Evolutionary conservation across 2,888 invertebrate genomes (phyloP), one percentile per base, ranked within the genome.

Genomic region (Lasioglossum marginatum): DNA sequence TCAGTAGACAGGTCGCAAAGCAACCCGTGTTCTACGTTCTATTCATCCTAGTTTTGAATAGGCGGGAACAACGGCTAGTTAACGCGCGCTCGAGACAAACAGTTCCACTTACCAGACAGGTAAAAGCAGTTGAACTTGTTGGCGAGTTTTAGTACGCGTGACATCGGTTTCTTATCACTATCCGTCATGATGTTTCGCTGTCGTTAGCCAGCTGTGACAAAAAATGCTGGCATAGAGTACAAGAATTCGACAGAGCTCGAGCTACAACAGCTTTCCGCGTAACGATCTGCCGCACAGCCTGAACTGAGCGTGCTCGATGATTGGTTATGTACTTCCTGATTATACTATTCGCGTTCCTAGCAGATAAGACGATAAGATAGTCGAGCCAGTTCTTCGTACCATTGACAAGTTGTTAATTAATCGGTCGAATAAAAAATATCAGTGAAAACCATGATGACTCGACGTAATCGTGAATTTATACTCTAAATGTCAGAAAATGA

Each of bases 91-190:
- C 60, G 31, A 66, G 71, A 19, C 4, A n/a, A 66, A 81, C 34
- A 52, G 73, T 84, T 86, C 66, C 31, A 94, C 96, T 96, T 96
- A 98, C 98, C 98, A 96, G 97, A 97, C 96, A 98, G 95, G 95
- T 98, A 98, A 95, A 98, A 98, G 96, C 97, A 97, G 96, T 98
- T 98, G 96, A 98, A 98, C 96, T 97, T 98, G 95, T 97, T 97
- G 86, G 98, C 98, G 95, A 98, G 96, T 96, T 97, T 97, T 94
- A 98, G 96, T 93, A 98, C 96, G 94, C 96, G 96, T 94, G 97
- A 97, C 96, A 97, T 96, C 93, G 96, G 95, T 93, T 94, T 94
- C 89, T 92, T 92, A 92, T 95, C 95, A 92, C 93, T 94, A 92
- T 93, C 94, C 93, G 95, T 94, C 95, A 95, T 95, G 94, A 94